Conservation (phyloP, 2,888 invertebrate species). For the Pseudococcus jackbeardsleyi region DNA sequence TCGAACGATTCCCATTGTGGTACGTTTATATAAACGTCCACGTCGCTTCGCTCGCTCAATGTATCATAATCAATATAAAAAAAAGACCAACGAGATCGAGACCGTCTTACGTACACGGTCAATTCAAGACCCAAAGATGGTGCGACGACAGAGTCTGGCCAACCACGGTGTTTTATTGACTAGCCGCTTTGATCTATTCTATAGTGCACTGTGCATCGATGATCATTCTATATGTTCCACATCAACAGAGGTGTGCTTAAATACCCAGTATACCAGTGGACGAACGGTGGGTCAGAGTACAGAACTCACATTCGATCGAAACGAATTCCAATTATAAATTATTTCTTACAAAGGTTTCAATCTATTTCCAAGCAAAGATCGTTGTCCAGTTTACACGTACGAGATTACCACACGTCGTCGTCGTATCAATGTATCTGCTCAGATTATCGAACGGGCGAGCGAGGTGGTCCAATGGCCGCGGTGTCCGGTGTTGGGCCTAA, state of each 20-base stretch:
- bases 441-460: background rate
- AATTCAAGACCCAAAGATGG: background rate
- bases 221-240: background rate
- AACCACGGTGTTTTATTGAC: conserved; percentile 22
- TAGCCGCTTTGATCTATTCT: conserved; percentile 49
- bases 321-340: conserved; percentile 21
- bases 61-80: background rate
- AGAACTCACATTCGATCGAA: background rate
- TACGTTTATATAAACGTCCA: conserved; percentile 13
- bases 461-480: background rate
- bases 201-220: background rate
- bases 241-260: background rate
- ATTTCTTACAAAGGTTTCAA: conserved; percentile 41
- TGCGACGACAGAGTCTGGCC: background rate
- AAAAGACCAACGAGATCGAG: background rate
- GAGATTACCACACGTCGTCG: background rate
- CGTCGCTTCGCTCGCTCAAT: background rate
- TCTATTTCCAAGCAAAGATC: background rate
- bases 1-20: background rate
- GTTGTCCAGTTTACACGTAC: conserved; percentile 18
- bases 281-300: background rate
- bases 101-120: background rate
- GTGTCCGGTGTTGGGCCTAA: background rate
- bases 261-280: background rate
- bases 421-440: background rate